A percentile compares a stretch with the other conserved stretches of the same genome.
These are phyloP conservation scores for Temnothorax ravouxi DNA, from an alignment of 2,888 invertebrate genomes.

Conservation along the genomic window DNA sequence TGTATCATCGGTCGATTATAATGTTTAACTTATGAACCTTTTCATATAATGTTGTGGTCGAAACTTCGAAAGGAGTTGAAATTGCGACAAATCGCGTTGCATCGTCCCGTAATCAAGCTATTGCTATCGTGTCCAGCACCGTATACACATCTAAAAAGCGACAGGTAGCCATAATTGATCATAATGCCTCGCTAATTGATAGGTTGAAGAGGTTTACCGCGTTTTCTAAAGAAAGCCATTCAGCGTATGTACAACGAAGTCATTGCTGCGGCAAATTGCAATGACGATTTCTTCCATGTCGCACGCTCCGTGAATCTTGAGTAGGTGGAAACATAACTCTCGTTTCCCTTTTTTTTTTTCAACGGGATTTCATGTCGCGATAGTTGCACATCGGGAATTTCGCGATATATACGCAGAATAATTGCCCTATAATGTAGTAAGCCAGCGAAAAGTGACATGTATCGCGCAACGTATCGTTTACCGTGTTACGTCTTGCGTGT, in stretches of 20 bases:
- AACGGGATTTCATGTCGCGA: constrained; percentile 6
- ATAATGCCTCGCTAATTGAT: constrained; percentile 74
- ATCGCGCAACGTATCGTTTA: not conserved
- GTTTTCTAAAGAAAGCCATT: constrained; percentile 75
- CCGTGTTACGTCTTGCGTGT: not conserved
- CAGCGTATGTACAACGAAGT: constrained; percentile 23
- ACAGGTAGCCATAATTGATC: constrained; percentile 61
- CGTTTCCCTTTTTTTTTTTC: constrained; percentile 33
- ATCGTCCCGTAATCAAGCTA: not conserved
- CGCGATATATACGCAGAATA: constrained; percentile 18
- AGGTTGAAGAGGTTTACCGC: constrained; percentile 57
- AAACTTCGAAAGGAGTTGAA: not conserved
- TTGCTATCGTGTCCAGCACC: constrained; percentile 17
- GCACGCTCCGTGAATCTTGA: constrained; percentile 56
- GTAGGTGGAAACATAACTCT: constrained; percentile 6
- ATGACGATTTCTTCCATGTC: constrained; percentile 62
- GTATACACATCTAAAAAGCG: constrained; percentile 54
- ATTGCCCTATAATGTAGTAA: constrained; percentile 11
- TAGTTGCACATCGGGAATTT: constrained; percentile 19
- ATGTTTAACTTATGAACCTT: not conserved
- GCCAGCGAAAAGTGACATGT: not conserved
- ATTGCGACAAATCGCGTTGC: constrained; percentile 1
- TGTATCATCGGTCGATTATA: not conserved
- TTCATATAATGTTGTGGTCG: not conserved
- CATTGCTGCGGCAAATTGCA: constrained; percentile 61